These are phyloP conservation scores for Paramormyrops kingsleyae DNA, from an alignment of 2,113 vertebrate genomes.

Conservation along the genomic window DNA sequence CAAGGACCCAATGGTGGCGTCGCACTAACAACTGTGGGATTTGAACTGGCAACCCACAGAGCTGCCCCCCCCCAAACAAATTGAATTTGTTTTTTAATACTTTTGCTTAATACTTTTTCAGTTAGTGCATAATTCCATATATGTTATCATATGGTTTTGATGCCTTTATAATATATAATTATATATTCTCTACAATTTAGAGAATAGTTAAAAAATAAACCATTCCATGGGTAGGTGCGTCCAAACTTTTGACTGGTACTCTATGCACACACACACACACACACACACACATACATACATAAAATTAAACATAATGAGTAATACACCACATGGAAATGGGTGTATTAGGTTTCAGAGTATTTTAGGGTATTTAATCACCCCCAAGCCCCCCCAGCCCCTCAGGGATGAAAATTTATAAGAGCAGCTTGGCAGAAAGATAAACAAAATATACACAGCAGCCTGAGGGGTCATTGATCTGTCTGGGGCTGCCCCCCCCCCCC, in stretches of 20 bases:
- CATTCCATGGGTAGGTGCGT: no score
- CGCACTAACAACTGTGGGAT: no score
- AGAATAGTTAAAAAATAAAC: no score
- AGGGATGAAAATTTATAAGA: neutral
- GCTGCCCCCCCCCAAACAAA: no score
- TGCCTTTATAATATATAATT: no score
- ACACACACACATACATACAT: no score
- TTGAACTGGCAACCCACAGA: no score
- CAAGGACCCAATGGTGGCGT: no score
- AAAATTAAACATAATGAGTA: neutral
- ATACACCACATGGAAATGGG: neutral
- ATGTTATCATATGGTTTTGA: no score
- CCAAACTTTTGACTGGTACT: neutral
- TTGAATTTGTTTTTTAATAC: neutral
- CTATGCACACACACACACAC: neutral
- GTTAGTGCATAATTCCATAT: neutral
- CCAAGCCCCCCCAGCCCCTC: neutral
- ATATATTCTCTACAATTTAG: no score
- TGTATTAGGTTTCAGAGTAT: neutral
- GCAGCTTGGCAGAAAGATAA: conserved; percentile 68
- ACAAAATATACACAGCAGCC: conserved; percentile 75
- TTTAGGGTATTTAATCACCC: neutral
- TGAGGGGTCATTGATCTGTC: conserved; percentile 80
- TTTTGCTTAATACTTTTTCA: neutral
- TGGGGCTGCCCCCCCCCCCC: conserved; percentile 56